A percentile compares a stretch with the other conserved stretches of the same genome.
phyloP scores from a whole-genome alignment of 2,888 invertebrate species.

The Erebia aethiops region DNA sequence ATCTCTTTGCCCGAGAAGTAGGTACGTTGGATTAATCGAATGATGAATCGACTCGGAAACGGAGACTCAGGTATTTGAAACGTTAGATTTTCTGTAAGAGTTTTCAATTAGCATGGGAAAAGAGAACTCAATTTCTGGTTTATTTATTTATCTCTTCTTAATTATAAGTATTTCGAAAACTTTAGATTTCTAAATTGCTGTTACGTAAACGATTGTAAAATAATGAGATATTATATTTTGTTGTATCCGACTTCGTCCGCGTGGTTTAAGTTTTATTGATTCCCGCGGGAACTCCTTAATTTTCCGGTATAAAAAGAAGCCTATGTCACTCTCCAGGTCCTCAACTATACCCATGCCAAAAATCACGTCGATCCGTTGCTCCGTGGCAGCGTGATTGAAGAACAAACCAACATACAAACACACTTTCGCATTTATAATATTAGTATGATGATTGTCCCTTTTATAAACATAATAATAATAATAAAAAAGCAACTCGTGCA shows the following conservation, averaged over 20 bases:
- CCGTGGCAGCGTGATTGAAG: too few species aligned
- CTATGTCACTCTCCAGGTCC: too few species aligned
- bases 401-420: too few species aligned
- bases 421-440: neutral
- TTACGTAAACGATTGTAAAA: neutral
- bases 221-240: too few species aligned
- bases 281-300: too few species aligned
- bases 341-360: too few species aligned
- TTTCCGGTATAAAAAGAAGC: too few species aligned
- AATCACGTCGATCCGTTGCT: too few species aligned
- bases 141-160: conserved; percentile 8
- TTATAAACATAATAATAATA: too few species aligned
- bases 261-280: too few species aligned
- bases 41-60: conserved; percentile 21
- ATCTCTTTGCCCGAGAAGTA: conserved; percentile 12
- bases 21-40: conserved; percentile 27
- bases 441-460: neutral
- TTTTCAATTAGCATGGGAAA: conserved; percentile 19
- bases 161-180: neutral
- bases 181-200: neutral
- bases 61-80: conserved; percentile 16
- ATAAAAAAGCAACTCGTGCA: neutral
- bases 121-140: conserved; percentile 6
- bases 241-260: too few species aligned
- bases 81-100: conserved; percentile 19